Conservation (phyloP, 2,113 vertebrate species). For the Struthidea cinerea region DNA sequence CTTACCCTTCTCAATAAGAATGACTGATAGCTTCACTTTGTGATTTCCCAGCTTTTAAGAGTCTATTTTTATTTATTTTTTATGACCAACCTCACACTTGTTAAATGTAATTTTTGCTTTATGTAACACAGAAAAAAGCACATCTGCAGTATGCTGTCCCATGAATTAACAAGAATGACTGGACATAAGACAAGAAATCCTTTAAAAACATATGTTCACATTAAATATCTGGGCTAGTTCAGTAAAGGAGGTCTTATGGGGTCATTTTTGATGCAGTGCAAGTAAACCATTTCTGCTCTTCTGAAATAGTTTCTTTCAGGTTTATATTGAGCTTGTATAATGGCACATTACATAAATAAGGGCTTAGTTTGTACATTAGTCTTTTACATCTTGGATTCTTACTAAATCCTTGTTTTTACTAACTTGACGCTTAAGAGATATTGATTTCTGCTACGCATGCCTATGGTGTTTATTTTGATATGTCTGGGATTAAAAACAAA, state of each 20-base stretch:
- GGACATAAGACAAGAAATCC: conserved; percentile 67
- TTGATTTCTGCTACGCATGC: conserved; percentile 69
- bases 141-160: conserved; percentile 47
- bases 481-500: conserved; percentile 74
- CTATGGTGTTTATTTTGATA: conserved; percentile 74
- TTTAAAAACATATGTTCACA: conserved; percentile 65
- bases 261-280: conserved; percentile 68
- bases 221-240: conserved; percentile 61
- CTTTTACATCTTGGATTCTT: conserved; percentile 69
- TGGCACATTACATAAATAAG: conserved; percentile 69
- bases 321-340: conserved; percentile 61
- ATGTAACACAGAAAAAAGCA: conserved; percentile 64
- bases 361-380: conserved; percentile 71
- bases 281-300: conserved; percentile 62
- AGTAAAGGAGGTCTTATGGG: conserved; percentile 58
- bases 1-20: conserved; percentile 58
- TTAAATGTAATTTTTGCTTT: conserved; percentile 75
- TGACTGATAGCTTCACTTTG: conserved; percentile 60
- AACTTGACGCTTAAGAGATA: conserved; percentile 68
- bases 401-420: conserved; percentile 75
- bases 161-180: conserved; percentile 69
- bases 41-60: conserved; percentile 68
- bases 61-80: conserved; percentile 75
- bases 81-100: conserved; percentile 66
- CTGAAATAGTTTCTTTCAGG: conserved; percentile 66